Evolutionary conservation across 2,113 vertebrate genomes (phyloP), one percentile per base, ranked within the genome.

Genomic region (Potamarius usumacintae): DNA sequence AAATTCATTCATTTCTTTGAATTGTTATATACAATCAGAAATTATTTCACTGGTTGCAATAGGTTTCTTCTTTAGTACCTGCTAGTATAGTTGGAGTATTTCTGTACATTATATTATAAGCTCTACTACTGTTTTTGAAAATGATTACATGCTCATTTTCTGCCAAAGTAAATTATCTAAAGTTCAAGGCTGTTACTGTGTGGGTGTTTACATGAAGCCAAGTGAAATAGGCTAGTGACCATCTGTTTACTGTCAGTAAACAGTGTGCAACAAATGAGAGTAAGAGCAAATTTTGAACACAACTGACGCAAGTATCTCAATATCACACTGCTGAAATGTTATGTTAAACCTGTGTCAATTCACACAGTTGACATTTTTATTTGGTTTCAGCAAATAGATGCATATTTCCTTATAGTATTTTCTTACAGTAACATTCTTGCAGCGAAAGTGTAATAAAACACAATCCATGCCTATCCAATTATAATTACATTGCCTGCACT

Each of bases 161-260:
- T 34, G 53, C 30, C 58, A 18, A 80, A 57, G 53, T 80, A 80
- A 83, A 55, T 55, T 84, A 84, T 71, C n/a, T 30, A 72, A 84
- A 71, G 65, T 57, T 85, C 83, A 74, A 85, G 83, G 83, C 10
- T 85, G 65, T 69, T 25, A 57, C 50, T 69, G 50, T 83, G 82
- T 84, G 65, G 83, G 67, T 42, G 69, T 74, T 84, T 58, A 27
- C 15, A 17, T 14, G 30, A 42, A 82, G 55, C 7, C 52, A 30
- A 74, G 65, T 48, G 52, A 58, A 72, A 74, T 48, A 58, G 83
- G 53, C 60, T 74, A 85, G 67, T 74, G 63, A 71, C 82, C 50
- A n/a, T 58, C 42, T n/a, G 69, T 85, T 85, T 85, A 34, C 53
- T 22, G 27, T 22, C 74, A 58, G 52, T 60, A 72, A 72, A 74